Evolutionary conservation across 2,888 invertebrate species (phyloP), one percentile per base, ranked within the genome.

Genomic region (Rotaria sp.): DNA sequence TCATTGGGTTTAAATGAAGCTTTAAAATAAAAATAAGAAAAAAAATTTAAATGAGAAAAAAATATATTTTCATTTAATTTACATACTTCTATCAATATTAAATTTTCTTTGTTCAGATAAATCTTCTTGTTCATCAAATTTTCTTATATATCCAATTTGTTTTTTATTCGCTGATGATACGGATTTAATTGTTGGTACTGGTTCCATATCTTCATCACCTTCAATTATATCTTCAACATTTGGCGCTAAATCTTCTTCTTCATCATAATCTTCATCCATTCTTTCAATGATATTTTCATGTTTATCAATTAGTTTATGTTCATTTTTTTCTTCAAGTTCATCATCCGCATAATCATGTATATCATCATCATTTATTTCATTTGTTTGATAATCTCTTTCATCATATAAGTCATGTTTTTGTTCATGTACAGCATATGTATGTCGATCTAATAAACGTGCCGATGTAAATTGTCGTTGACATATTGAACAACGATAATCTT

Each of bases 381-480:
- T 67, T 67, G 67, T 35, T 67, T 35, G 67, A 67, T 67, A 67
- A 67, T 18, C 30, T 67, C 67, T 35, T 67, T 67, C 67, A 67
- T 67, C 67, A 21, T 67, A 67, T 7, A 67, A 15, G 21, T 67
- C 35, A 67, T 67, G 67, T 35, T 67, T 35, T 67, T 15, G 18
- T 67, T 67, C 67, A 67, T 67, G 67, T 35, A 67, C 67, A 67
- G 67, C 67, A 35, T 18, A 67, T 35, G 30, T 67, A 67, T 67
- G 67, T 67, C 67, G 13, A 67, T 67, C 21, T 30, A 67, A 35
- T 67, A 67, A 67, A 30, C 67, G 35, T 7, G 67, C 67, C 8
- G 67, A 67, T 67, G 67, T 67, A 38, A 67, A 67, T 67, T 67
- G 67, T 67, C 67, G 18, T 35, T 67, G 67, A 67, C 67, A 67